A percentile compares a stretch with the other conserved stretches of the same genome.
phyloP scores from a whole-genome alignment of 1,140 invertebrate species.

The Danaus plexippus region DNA sequence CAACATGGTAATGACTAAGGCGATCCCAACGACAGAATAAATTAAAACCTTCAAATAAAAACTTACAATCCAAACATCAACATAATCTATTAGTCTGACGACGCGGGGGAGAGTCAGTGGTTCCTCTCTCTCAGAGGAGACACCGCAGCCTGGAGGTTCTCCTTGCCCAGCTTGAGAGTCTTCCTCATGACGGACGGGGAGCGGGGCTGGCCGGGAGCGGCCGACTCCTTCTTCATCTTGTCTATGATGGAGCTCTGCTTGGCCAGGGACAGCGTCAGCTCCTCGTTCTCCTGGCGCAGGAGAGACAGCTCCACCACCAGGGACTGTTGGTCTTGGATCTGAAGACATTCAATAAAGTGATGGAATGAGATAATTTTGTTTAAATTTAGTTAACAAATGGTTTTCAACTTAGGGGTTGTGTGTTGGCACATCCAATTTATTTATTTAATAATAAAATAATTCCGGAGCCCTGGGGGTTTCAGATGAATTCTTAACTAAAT shows the following conservation, averaged over 20 bases:
- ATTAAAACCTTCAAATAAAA: not conserved
- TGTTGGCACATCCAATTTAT: no score
- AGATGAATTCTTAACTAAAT: no score
- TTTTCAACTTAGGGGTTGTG: no score
- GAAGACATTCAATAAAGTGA: not conserved
- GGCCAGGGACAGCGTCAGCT: conserved; percentile 50
- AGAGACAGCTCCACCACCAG: conserved; percentile 60
- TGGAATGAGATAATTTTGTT: no score
- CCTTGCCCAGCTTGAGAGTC: conserved; percentile 56
- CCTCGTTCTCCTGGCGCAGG: conserved; percentile 62
- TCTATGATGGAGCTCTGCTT: conserved; percentile 61
- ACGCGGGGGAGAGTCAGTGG: conserved; percentile 29
- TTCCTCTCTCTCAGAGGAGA: conserved; percentile 62
- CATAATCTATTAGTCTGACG: not conserved
- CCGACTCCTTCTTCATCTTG: conserved; percentile 52
- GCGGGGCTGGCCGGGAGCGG: conserved; percentile 36
- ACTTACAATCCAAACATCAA: conserved; percentile 1
- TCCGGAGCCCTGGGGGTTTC: no score
- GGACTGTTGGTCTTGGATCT: conserved; percentile 66
- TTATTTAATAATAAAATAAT: no score
- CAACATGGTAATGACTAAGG: no score
- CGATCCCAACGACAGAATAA: no score
- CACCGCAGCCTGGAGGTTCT: conserved; percentile 50
- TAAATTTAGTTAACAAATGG: no score
- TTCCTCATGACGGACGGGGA: conserved; percentile 57